Percentiles rank a stretch among this genome's conserved stretches.
Conservation (phyloP, 2,888 invertebrate genomes). For the Horisme vitalbata region DNA sequence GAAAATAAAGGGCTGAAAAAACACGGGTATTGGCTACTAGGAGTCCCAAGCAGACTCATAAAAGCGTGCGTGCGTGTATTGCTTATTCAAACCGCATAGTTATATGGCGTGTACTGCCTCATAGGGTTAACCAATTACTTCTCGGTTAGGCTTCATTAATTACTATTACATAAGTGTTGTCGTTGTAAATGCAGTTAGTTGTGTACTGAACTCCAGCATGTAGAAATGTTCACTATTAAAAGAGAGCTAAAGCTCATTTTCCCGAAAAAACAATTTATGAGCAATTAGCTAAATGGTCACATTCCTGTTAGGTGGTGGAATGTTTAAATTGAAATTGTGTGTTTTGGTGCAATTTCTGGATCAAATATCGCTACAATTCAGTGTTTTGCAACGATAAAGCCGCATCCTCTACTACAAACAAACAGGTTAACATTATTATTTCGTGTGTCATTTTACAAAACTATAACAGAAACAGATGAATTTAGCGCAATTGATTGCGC, state of each 20-base stretch:
- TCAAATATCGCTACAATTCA: constrained; percentile 9
- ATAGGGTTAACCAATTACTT: constrained; percentile 47
- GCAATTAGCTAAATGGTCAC: constrained; percentile 20
- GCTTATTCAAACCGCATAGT: not conserved
- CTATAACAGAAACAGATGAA: too few species aligned
- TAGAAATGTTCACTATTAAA: constrained; percentile 3
- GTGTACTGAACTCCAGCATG: constrained; percentile 5
- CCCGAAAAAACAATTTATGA: constrained; percentile 8
- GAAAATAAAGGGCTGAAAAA: too few species aligned
- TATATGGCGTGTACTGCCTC: not conserved
- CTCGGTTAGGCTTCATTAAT: constrained; percentile 51
- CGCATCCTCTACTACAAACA: not conserved
- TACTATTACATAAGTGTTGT: constrained; percentile 47
- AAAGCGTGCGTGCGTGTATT: not conserved
- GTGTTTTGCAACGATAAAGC: not conserved
- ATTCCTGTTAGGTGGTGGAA: constrained; percentile 15
- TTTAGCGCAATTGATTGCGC: too few species aligned
- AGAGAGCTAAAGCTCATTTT: constrained; percentile 8
- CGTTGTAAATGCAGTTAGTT: constrained; percentile 45
- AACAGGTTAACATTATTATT: not conserved
- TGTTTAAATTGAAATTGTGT: constrained; percentile 20
- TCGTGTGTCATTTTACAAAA: too few species aligned
- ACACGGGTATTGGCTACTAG: too few species aligned
- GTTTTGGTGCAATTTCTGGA: constrained; percentile 9
- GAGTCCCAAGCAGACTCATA: not conserved